Evolutionary conservation across 2,888 invertebrate species (phyloP), one percentile per base, ranked within the genome.

Genomic region (Patella caerulea): DNA sequence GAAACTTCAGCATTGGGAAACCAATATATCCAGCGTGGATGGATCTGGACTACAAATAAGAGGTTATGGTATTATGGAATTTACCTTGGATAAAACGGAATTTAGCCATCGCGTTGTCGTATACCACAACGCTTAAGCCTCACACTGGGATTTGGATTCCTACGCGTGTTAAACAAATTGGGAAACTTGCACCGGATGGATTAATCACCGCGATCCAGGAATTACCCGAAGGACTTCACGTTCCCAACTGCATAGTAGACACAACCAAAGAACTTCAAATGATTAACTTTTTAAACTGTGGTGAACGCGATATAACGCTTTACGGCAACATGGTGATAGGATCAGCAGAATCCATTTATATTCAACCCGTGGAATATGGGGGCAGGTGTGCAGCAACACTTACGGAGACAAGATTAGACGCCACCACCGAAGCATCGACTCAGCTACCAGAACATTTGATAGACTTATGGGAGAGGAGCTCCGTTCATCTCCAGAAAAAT

Each of bases 141-240:
- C 72, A 72, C n/a, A 52, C 72, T 17, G 72, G 72, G n/a, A 53
- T 53, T 11, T 72, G 72, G 72, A 52, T 72, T 45, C n/a, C 72
- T 17, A 52, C 52, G 19, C 34, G 53, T 52, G 17, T 72, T 7
- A 29, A 72, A 12, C 72, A 72, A 17, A 15, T 45, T n/a, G n/a
- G n/a, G 34, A 72, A 53, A n/a, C n/a, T 72, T 24, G 72, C 72
- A 52, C 19, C 34, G n/a, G 54, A 55, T 29, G 34, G 29, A 12
- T 45, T 56, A 19, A 54, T 73, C 19, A 34, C 34, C 34, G 34
- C 5, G 34, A 29, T 7, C 29, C 14, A 14, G 24, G 53, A 72
- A 7, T 53, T 72, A 19, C 72, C 72, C 0, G 12, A 12, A 17
- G 53, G 53, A 3, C 19, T 72, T 14, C 53, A 72, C 19, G 4